Percentiles rank a stretch among this genome's conserved stretches.
These are phyloP conservation scores for Atractosteus spatula DNA, from an alignment of 2,113 vertebrate species.

Conservation along the genomic window DNA sequence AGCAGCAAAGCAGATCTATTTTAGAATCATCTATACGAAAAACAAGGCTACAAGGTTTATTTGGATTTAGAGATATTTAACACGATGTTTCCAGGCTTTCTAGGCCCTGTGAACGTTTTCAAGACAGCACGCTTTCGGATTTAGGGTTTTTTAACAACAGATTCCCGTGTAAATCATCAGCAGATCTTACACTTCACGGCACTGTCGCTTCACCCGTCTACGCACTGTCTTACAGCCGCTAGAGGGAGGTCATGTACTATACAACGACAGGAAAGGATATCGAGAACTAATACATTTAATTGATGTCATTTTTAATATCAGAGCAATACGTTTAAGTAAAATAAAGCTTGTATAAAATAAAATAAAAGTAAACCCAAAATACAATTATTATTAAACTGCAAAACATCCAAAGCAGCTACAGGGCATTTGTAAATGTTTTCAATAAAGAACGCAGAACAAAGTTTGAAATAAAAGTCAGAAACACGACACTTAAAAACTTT, in stretches of 20 bases:
- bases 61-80: background rate
- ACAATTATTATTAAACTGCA: too few relatives aligned
- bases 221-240: slow-evolving; percentile 24
- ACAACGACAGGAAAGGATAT: background rate
- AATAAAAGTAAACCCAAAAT: background rate
- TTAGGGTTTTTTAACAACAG: too few relatives aligned
- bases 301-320: background rate
- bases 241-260: slow-evolving; percentile 41
- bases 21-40: too few relatives aligned
- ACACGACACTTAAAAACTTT: too few relatives aligned
- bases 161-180: too few relatives aligned
- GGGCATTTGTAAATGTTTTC: too few relatives aligned
- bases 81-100: background rate
- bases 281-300: background rate
- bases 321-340: background rate
- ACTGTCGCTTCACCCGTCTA: background rate
- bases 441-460: too few relatives aligned
- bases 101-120: too few relatives aligned
- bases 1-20: too few relatives aligned
- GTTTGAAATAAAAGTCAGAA: too few relatives aligned
- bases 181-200: background rate
- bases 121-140: too few relatives aligned
- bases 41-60: background rate
- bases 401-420: too few relatives aligned
- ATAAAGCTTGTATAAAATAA: background rate